Evolutionary conservation across 1,140 invertebrate species (phyloP), one percentile per base, ranked within the genome.

Genomic region (Diachasmimorpha longicaudata): DNA sequence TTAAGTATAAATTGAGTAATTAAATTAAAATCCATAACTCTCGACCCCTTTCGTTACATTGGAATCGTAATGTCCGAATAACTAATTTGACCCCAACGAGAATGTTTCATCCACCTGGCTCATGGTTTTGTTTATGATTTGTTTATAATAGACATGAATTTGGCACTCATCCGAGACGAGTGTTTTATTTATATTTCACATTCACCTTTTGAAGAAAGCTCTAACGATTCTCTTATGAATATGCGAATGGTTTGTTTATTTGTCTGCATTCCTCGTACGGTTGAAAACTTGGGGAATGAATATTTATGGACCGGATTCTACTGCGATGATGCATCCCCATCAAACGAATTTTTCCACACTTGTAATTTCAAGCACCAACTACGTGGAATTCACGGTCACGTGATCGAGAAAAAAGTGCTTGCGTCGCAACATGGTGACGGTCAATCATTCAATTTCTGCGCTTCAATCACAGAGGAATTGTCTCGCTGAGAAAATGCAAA

Each of bases 381-480:
- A 42, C 63, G 63, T 36, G 63, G 37, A 58, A 19, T 71, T 16
- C 31, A 44, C 39, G 0, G 42, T 75, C 73, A 75, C 73, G 73
- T 75, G 73, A 75, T 37, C 37, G 66, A 23, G 44, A 31, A 37
- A 31, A 37, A 67, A 44, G 52, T 63, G 72, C 72, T 21, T 48
- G 66, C 42, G 73, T 52, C 25, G 73, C 63, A 69, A 75, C 73
- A 66, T 75, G 73, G 73, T 75, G n/a, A 63, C n/a, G 36, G 48
- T 16, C 14, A 55, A 37, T 37, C 11, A 58, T 55, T 72, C 48
- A 52, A 72, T 55, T 72, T 31, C 25, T 31, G 31, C 6, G 31
- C 31, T 31, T 31, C 31, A 31, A 31, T 6, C 31, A 31, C 2
- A 31, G 6, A 6, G 1, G 25, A 2, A 36, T 72, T 52, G 25